phyloP scores from a whole-genome alignment of 2,113 vertebrate species.

The Hemiprocne comata region DNA sequence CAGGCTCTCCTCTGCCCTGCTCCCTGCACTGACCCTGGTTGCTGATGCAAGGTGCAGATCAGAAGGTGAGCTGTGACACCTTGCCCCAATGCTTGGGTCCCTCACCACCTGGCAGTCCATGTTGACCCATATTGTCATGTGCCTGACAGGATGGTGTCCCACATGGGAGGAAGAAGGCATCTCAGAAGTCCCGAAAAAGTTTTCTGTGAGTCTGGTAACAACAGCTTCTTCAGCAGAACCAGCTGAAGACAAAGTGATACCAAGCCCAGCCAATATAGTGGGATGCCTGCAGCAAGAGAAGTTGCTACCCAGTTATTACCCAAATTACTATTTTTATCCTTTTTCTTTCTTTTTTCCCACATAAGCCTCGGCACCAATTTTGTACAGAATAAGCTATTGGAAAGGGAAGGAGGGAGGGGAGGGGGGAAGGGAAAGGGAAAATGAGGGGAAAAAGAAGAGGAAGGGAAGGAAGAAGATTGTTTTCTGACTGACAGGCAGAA shows the following conservation, averaged over 20 bases:
- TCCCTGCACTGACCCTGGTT: not conserved
- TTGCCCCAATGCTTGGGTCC: no score
- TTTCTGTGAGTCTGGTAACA: not conserved
- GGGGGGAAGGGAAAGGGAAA: not conserved
- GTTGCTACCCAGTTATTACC: not conserved
- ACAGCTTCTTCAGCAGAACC: not conserved
- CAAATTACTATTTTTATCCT: not conserved
- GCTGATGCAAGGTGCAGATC: not conserved
- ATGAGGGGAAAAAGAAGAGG: no score
- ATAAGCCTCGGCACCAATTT: not conserved
- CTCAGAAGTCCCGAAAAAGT: not conserved
- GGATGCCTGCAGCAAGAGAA: not conserved
- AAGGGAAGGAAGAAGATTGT: not conserved
- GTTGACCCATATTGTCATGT: not conserved
- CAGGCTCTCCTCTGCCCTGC: not conserved
- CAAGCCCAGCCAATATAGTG: not conserved
- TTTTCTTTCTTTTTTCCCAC: not conserved
- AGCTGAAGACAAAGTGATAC: not conserved
- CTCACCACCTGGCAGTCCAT: not conserved
- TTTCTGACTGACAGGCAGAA: not conserved
- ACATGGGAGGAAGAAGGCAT: not conserved
- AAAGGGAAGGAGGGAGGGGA: not conserved
- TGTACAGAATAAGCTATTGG: not conserved
- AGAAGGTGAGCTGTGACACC: not conserved
- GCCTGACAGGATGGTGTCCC: not conserved